Base-by-base conservation (phyloP, 92 coral and sea anemone species). In the Pocillopora grandis region DNA sequence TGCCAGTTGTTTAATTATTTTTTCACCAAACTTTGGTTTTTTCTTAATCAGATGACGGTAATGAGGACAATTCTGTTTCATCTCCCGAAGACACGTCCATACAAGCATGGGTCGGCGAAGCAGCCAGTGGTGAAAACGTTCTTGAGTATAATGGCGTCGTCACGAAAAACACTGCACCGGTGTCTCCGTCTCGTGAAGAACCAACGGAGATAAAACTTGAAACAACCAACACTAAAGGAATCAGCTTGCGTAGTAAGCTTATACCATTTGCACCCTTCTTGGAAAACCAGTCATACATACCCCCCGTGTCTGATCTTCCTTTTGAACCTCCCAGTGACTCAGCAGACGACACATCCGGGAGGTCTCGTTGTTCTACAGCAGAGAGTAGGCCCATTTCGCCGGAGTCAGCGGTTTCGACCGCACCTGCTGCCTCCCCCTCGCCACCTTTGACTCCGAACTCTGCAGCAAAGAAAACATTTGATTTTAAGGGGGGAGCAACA, bases 391-490 rank as follows among this genome's bases (percentile, higher is more conserved):
- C 95, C 20, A 77, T 80, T 62, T 93, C 97, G 12, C 97, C 97
- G 4, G 98, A 92, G 7, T 92, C 98, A 9, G 58, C 80, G 8
- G 89, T 87, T 17, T 94, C 98, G 5, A 87, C 78, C 10, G 89
- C 92, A 14, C 88, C 88, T 12, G 88, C 91, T 13, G 21, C 86
- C 59, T 94, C 98, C 2, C 98, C 98, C 76, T 93, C 98, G 66
- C 98, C 98, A 66, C 98, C 98, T 65, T 83, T 93, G 18, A 83
- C 91, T 64, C 98, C 98, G 42, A 85, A 87, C 23, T 79, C 92
- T 37, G 88, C 87, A 19, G 93, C 93, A 0, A 42, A 17, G 80
- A 82, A 71, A 62, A 81, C 85, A 58, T 72, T 91, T 33, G 92
- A 80, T 77, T 90, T 80, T 52, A 88, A 87, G 82, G 86, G 84